Evolutionary conservation across 2,797 vertebrate genomes (phyloP).

Genomic region (Channa striata): DNA sequence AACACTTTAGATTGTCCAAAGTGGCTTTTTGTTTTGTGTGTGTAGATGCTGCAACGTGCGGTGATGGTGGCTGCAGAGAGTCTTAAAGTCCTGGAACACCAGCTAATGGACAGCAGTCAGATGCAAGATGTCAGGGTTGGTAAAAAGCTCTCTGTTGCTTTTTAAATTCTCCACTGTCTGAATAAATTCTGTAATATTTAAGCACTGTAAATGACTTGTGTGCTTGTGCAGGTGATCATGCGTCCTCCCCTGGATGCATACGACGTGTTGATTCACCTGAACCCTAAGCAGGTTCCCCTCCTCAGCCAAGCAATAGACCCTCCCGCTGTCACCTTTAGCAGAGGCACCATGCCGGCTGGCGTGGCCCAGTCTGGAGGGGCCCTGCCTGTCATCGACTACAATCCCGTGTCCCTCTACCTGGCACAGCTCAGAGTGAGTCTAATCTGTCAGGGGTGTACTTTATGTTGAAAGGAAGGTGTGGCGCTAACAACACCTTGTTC

Average conservation of each 20-base stretch:
- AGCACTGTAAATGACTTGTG: background rate
- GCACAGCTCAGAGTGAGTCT: conserved; percentile 89
- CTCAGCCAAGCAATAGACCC: conserved; percentile 88
- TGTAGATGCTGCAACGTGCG: conserved; percentile 92
- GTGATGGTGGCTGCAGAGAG: conserved; percentile 89
- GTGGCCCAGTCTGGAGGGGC: conserved; percentile 49
- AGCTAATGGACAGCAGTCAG: conserved; percentile 85
- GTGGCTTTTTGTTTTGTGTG: background rate
- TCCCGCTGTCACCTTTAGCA: conserved; percentile 78
- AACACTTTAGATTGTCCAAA: background rate
- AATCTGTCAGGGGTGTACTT: background rate
- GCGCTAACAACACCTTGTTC: background rate
- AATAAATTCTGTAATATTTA: background rate
- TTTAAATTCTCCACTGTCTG: background rate
- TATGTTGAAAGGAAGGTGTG: conserved; percentile 5
- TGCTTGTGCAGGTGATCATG: conserved; percentile 86
- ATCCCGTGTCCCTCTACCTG: conserved; percentile 91
- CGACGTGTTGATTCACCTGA: conserved; percentile 92
- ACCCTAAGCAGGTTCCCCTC: conserved; percentile 90
- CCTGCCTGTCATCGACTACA: conserved; percentile 91
- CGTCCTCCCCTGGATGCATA: conserved; percentile 93
- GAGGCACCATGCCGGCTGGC: conserved; percentile 75
- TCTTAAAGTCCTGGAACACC: conserved; percentile 86
- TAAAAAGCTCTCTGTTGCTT: background rate
- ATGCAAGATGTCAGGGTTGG: conserved; percentile 91